Percentiles rank a stretch among this genome's conserved stretches.
These are phyloP conservation scores for Cheiracanthium punctorium DNA, from an alignment of 2,888 invertebrate genomes.

Conservation along the genomic window DNA sequence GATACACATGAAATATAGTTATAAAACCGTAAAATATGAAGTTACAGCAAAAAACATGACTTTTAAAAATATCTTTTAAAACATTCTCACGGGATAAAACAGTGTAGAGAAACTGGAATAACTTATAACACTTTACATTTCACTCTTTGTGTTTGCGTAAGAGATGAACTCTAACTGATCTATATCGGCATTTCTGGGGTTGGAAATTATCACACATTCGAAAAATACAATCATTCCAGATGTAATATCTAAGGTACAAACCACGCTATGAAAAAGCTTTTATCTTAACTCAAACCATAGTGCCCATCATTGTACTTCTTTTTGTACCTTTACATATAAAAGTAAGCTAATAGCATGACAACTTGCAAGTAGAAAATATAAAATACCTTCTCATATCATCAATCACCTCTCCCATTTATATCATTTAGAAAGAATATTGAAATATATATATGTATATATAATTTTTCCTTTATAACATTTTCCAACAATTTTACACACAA, in stretches of 20 bases:
- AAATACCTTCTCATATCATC: conserved; percentile 56
- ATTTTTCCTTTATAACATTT: conserved; percentile 60
- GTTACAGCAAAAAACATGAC: conserved; percentile 11
- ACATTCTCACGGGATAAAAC: neutral
- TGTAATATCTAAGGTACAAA: conserved; percentile 51
- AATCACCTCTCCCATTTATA: conserved; percentile 51
- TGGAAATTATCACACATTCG: conserved; percentile 56
- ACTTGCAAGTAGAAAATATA: conserved; percentile 69
- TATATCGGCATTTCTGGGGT: conserved; percentile 26
- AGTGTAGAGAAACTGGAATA: conserved; percentile 2
- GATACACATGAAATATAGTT: neutral
- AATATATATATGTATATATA: conserved; percentile 55
- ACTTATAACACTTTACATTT: neutral
- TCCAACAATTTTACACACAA: conserved; percentile 67
- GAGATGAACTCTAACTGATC: neutral
- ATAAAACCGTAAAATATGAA: conserved; percentile 7
- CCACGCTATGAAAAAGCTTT: conserved; percentile 49
- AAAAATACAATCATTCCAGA: conserved; percentile 48
- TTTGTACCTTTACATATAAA: conserved; percentile 67
- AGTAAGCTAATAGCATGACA: conserved; percentile 68
- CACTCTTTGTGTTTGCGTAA: neutral
- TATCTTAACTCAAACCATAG: conserved; percentile 24
- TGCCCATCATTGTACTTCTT: conserved; percentile 51
- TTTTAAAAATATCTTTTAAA: conserved; percentile 7
- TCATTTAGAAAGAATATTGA: conserved; percentile 68